A percentile compares a stretch with the other conserved stretches of the same genome.
Conservation (phyloP, 2,113 vertebrate genomes). For the Blennius ocellaris region DNA sequence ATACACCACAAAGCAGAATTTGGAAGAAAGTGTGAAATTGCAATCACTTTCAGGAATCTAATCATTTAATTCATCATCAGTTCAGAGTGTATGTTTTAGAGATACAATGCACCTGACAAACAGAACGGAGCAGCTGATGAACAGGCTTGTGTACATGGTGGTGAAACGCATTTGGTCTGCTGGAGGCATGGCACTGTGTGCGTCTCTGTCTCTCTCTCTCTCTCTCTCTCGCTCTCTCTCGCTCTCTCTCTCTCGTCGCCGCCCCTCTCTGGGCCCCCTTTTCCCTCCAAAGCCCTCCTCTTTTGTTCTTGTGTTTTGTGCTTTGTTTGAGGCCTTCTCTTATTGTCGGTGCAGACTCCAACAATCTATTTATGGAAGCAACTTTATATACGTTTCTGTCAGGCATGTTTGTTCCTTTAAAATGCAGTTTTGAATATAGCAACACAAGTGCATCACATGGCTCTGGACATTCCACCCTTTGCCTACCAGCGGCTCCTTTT, state of each 20-base stretch:
- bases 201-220: conserved; percentile 31
- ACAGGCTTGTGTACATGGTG: conserved; percentile 16
- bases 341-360: conserved; percentile 65
- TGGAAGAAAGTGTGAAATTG: too few relatives aligned
- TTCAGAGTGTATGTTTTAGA: neutral
- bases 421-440: too few relatives aligned
- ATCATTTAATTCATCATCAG: neutral
- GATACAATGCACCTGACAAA: neutral
- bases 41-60: neutral
- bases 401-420: neutral
- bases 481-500: conserved; percentile 51
- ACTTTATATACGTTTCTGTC: conserved; percentile 19
- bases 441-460: conserved; percentile 18
- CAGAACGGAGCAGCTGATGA: conserved; percentile 17
- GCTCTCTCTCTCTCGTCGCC: conserved; percentile 24
- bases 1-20: neutral
- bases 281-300: conserved; percentile 61
- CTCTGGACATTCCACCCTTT: conserved; percentile 18
- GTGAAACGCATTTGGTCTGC: conserved; percentile 37
- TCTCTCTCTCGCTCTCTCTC: conserved; percentile 21
- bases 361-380: conserved; percentile 47
- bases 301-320: conserved; percentile 76
- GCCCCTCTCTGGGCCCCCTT: conserved; percentile 74
- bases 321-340: conserved; percentile 68
- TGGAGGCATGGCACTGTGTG: conserved; percentile 51